A percentile compares a stretch with the other conserved stretches of the same genome.
These are phyloP conservation scores for Orbicella faveolata DNA, from an alignment of 64 coral and sea anemone genomes.

Conservation along the genomic window DNA sequence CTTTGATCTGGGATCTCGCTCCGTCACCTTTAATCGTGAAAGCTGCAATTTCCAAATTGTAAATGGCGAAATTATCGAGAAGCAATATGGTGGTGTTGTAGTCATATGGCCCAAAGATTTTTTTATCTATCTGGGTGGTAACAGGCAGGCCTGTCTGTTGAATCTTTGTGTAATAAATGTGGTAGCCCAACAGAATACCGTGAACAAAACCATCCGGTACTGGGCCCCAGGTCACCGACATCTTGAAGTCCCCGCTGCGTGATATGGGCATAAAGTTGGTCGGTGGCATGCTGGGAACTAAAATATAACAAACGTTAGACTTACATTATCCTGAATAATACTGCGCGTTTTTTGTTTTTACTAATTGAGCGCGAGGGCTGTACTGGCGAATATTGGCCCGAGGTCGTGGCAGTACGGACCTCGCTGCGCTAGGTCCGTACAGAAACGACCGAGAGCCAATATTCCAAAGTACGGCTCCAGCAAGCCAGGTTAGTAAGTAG, in stretches of 20 bases:
- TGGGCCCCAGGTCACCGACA: slow-evolving; percentile 45
- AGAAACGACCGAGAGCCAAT: no score
- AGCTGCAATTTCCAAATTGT: slow-evolving; percentile 34
- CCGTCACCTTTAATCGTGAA: slow-evolving; percentile 43
- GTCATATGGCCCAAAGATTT: neutral
- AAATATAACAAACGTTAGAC: neutral
- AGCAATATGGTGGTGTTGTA: neutral
- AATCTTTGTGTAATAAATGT: slow-evolving; percentile 51
- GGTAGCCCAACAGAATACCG: slow-evolving; percentile 77
- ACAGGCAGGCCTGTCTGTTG: neutral
- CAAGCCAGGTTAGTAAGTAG: no score
- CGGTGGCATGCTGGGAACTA: slow-evolving; percentile 78
- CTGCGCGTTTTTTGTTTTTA: no score
- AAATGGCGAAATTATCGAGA: slow-evolving; percentile 8
- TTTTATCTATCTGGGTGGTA: neutral
- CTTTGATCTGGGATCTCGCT: neutral
- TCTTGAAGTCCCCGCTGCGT: slow-evolving; percentile 43
- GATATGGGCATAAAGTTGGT: slow-evolving; percentile 34
- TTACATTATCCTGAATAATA: no score
- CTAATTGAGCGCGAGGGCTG: no score
- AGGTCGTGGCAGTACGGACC: no score
- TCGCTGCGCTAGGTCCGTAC: no score
- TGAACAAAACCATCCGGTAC: slow-evolving; percentile 55
- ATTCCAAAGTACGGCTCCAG: no score
- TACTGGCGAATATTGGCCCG: no score